Evolutionary conservation across 2,888 invertebrate genomes (phyloP).

Genomic region (Calliphora vomitoria): DNA sequence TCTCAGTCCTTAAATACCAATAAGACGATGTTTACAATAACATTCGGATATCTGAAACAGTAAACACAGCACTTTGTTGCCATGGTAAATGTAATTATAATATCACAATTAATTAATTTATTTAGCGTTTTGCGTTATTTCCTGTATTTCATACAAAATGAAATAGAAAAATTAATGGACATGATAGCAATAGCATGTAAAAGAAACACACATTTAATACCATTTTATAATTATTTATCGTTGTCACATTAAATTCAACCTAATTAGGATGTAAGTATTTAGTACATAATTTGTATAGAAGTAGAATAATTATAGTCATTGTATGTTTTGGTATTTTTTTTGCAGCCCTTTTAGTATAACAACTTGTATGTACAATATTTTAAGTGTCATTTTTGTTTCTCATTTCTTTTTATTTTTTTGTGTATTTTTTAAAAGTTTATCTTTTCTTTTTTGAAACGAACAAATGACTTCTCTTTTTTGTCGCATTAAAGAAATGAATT

Average conservation of each 20-base stretch:
- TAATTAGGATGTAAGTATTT: slow-evolving; percentile 12
- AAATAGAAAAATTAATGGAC: background rate
- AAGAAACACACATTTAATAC: background rate
- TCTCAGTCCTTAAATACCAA: too few species aligned
- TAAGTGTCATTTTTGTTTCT: background rate
- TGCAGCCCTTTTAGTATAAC: background rate
- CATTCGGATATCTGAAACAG: too few species aligned
- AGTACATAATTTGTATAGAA: background rate
- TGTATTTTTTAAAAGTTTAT: background rate
- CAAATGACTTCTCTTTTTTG: background rate
- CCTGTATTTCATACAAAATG: background rate
- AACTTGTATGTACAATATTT: background rate
- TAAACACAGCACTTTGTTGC: background rate
- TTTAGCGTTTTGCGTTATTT: background rate
- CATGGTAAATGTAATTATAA: background rate
- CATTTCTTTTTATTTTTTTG: background rate
- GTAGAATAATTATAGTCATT: background rate
- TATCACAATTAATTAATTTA: background rate
- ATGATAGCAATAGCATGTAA: background rate
- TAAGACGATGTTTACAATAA: background rate
- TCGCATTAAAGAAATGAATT: background rate
- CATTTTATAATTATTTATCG: slow-evolving; percentile 1
- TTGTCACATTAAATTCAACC: slow-evolving; percentile 14
- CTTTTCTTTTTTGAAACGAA: background rate
- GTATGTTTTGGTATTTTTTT: background rate